These are phyloP conservation scores for Galaxias olidus DNA, from an alignment of 2,797 vertebrate genomes.

Conservation along the genomic window DNA sequence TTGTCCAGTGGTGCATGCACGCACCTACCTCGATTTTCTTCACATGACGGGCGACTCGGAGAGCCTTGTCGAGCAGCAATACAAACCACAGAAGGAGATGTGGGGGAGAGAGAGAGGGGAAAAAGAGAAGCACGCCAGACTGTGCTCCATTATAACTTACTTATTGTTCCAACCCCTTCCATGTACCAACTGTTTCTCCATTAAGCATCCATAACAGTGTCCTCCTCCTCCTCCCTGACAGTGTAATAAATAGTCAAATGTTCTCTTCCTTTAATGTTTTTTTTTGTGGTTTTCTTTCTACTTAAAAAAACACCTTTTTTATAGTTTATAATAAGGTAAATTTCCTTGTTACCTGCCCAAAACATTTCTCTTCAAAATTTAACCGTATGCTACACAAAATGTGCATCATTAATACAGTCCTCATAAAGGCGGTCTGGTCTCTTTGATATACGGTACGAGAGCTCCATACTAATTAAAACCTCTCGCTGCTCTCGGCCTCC, in stretches of 20 bases:
- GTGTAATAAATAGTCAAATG: slow-evolving; percentile 44
- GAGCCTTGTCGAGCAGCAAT: slow-evolving; percentile 22
- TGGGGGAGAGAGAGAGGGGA: no score
- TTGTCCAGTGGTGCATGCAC: slow-evolving; percentile 58
- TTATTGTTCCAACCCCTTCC: slow-evolving; percentile 1
- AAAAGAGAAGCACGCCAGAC: no score
- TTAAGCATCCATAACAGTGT: slow-evolving; percentile 37
- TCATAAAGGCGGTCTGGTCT: slow-evolving; percentile 23
- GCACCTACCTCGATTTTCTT: slow-evolving; percentile 30
- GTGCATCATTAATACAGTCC: slow-evolving; percentile 9
- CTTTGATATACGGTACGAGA: slow-evolving; percentile 16
- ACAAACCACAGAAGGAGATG: slow-evolving; percentile 3
- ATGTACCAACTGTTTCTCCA: slow-evolving; percentile 41
- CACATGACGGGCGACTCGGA: slow-evolving; percentile 22
- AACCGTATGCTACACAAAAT: no score
- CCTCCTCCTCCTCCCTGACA: slow-evolving; percentile 19
- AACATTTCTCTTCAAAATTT: no score
- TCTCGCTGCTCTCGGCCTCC: slow-evolving; percentile 5
- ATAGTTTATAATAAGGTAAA: no score
- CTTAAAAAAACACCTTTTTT: slow-evolving; percentile 35
- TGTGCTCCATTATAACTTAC: slow-evolving; percentile 14
- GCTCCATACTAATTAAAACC: slow-evolving; percentile 30
- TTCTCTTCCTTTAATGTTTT: no score
- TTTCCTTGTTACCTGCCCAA: no score
- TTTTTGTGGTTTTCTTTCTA: slow-evolving; percentile 47